These are phyloP conservation scores for Odontomachus brunneus DNA, from an alignment of 1,140 invertebrate species.

Conservation along the genomic window DNA sequence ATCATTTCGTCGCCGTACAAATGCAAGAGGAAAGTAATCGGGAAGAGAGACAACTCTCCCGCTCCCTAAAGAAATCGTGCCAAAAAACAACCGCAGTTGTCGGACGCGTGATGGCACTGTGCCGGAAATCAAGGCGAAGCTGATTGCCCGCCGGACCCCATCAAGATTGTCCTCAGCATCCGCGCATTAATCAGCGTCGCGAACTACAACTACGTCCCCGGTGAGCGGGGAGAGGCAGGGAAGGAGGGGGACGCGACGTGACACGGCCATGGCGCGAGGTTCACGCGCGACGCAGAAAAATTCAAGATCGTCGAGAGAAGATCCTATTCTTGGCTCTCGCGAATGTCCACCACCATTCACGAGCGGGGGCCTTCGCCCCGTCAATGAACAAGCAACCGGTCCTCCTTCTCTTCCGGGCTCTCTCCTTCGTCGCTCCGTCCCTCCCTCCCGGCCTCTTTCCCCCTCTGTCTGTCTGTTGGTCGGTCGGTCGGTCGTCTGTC, in stretches of 20 bases:
- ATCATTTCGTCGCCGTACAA: slow-evolving; percentile 13
- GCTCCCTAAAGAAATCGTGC: background rate
- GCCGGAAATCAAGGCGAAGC: slow-evolving; percentile 41
- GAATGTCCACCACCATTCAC: slow-evolving; percentile 61
- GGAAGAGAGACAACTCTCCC: background rate
- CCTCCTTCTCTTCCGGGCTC: slow-evolving; percentile 61
- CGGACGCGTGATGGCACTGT: slow-evolving; percentile 2
- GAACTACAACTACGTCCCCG: slow-evolving; percentile 16
- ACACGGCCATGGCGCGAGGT: slow-evolving; percentile 51
- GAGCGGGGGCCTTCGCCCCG: slow-evolving; percentile 42
- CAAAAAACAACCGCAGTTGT: slow-evolving; percentile 34
- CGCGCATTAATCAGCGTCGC: slow-evolving; percentile 56
- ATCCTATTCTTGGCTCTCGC: slow-evolving; percentile 22
- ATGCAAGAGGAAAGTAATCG: background rate
- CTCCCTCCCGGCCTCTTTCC: background rate
- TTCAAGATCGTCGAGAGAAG: slow-evolving; percentile 40
- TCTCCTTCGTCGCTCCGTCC: slow-evolving; percentile 24
- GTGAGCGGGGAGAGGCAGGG: background rate
- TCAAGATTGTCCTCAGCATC: slow-evolving; percentile 55
- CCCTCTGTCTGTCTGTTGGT: slow-evolving; percentile 8
- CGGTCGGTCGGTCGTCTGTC: slow-evolving; percentile 21
- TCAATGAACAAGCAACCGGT: slow-evolving; percentile 70
- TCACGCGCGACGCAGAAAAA: slow-evolving; percentile 51
- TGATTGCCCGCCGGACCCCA: slow-evolving; percentile 38
- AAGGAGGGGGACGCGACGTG: slow-evolving; percentile 37